Conservation (phyloP, 2,113 vertebrate genomes). For the Numida meleagris region DNA sequence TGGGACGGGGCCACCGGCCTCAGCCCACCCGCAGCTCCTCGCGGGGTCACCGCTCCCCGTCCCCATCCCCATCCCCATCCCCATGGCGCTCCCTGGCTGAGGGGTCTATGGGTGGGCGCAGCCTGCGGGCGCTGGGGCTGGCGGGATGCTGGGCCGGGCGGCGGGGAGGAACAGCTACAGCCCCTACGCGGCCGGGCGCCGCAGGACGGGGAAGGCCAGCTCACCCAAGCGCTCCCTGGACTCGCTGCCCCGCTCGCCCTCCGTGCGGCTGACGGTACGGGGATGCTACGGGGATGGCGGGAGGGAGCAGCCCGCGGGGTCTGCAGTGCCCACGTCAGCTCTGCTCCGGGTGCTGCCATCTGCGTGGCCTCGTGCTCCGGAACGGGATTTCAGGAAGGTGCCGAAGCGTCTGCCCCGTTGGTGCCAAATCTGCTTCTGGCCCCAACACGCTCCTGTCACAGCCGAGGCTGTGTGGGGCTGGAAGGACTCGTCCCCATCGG, state of each 20-base stretch:
- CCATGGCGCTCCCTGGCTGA: not conserved
- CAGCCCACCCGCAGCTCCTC: not conserved
- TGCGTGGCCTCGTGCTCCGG: not conserved
- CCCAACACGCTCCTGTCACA: not conserved
- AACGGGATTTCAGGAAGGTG: accelerated
- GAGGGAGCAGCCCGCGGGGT: not conserved
- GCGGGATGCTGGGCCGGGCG: constrained; percentile 53
- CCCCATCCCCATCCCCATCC: not conserved
- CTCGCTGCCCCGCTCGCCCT: constrained; percentile 72
- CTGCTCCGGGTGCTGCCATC: not conserved
- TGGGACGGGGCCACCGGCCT: not conserved
- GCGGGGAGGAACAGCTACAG: constrained; percentile 80
- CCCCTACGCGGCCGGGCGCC: constrained; percentile 75
- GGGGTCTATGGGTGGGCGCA: constrained; percentile 5
- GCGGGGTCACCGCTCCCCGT: too few species aligned
- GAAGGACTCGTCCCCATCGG: accelerated
- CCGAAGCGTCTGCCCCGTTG: accelerated
- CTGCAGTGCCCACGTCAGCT: not conserved
- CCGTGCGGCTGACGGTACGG: constrained; percentile 82
- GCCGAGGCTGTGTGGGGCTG: not conserved
- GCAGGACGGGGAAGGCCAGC: constrained; percentile 61
- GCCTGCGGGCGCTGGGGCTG: not conserved
- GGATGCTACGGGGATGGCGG: constrained; percentile 28
- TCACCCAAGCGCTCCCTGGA: constrained; percentile 73
- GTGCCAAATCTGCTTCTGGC: not conserved